Percentiles rank a stretch among this genome's conserved stretches.
phyloP scores from a whole-genome alignment of 2,888 invertebrate genomes.

The Drosophila siamana region DNA sequence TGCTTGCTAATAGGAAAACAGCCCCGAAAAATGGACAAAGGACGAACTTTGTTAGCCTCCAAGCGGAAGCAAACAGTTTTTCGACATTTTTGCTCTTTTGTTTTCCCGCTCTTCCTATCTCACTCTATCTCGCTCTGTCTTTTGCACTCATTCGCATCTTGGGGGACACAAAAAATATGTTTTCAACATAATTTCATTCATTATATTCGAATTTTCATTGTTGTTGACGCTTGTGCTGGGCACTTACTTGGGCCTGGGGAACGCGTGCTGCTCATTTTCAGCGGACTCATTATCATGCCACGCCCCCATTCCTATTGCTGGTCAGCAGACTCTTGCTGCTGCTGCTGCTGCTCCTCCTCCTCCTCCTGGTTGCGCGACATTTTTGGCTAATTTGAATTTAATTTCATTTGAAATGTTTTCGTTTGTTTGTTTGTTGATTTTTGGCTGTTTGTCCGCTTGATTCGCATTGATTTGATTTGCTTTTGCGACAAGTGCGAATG shows the following conservation, averaged over 20 bases:
- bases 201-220: constrained; percentile 53
- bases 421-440: constrained; percentile 10
- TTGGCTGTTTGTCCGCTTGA: constrained; percentile 32
- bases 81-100: constrained; percentile 34
- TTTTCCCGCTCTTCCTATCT: background rate
- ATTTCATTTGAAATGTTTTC: constrained; percentile 59
- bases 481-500: constrained; percentile 44
- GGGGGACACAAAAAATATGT: constrained; percentile 49
- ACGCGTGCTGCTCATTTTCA: constrained; percentile 56
- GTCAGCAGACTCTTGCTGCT: background rate
- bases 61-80: constrained; percentile 64
- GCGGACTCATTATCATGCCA: constrained; percentile 47
- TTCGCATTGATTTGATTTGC: constrained; percentile 48
- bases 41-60: constrained; percentile 52
- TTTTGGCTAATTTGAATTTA: constrained; percentile 62
- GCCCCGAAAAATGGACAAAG: constrained; percentile 54
- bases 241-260: constrained; percentile 6
- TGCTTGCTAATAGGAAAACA: constrained; percentile 68
- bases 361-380: constrained; percentile 26
- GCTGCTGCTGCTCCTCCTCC: constrained; percentile 32
- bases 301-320: constrained; percentile 5
- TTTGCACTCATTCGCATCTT: background rate
- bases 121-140: background rate
- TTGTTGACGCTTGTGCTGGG: constrained; percentile 21
- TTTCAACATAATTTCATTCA: constrained; percentile 65